phyloP scores from a whole-genome alignment of 1,140 invertebrate genomes.

The Diorhabda sublineata region DNA sequence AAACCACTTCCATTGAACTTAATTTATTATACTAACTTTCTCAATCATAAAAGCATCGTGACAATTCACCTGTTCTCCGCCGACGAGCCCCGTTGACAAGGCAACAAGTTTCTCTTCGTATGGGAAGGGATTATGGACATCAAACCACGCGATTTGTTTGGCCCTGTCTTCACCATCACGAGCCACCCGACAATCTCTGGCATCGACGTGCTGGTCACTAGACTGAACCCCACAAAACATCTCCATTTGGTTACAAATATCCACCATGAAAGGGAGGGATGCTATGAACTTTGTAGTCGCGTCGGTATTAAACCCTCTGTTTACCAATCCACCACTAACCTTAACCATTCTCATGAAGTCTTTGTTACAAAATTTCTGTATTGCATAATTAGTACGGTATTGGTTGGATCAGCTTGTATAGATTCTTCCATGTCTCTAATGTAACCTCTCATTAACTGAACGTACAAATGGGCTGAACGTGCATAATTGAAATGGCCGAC shows the following conservation, averaged over 20 bases:
- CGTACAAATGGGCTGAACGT: conserved; percentile 42
- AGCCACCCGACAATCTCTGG: conserved; percentile 40
- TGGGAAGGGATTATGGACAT: conserved; percentile 39
- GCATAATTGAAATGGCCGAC: conserved; percentile 43
- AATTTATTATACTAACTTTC: neutral
- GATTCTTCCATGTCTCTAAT: conserved; percentile 8
- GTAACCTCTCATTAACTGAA: conserved; percentile 38
- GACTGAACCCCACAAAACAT: conserved; percentile 35
- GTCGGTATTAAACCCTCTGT: conserved; percentile 42
- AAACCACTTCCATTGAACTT: neutral
- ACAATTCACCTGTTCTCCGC: neutral
- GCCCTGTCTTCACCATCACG: conserved; percentile 43
- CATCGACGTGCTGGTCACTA: conserved; percentile 47
- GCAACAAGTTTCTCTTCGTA: conserved; percentile 35
- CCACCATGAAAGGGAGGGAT: conserved; percentile 39
- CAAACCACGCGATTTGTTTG: conserved; percentile 42
- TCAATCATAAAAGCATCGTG: neutral
- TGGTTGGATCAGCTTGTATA: neutral
- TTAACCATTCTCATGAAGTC: conserved; percentile 47
- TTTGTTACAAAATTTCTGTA: too few species aligned
- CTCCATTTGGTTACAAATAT: conserved; percentile 40
- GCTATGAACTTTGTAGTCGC: conserved; percentile 42
- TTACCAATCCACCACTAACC: conserved; percentile 42
- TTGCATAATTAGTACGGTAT: too few species aligned
- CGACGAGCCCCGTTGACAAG: conserved; percentile 36